Evolutionary conservation across 2,113 vertebrate species (phyloP).

Genomic region (Macquaria ambigua): DNA sequence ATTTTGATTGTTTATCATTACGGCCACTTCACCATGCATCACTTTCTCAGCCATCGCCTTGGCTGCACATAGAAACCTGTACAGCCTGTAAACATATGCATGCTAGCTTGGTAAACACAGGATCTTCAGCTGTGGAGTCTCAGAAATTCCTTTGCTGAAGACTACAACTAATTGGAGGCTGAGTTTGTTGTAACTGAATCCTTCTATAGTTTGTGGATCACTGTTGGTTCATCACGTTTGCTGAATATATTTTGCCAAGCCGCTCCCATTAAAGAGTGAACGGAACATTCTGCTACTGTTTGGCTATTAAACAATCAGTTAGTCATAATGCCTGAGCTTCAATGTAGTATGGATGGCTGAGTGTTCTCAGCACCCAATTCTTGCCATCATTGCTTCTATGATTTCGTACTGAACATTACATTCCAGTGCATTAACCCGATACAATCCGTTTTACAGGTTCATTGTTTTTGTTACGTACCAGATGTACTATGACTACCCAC

Average conservation of each 20-base stretch:
- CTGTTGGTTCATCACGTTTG: not conserved
- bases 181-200: not conserved
- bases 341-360: too few species aligned
- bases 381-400: not conserved
- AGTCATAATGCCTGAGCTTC: not conserved
- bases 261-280: too few species aligned
- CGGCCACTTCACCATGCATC: not conserved
- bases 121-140: not conserved
- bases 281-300: not conserved
- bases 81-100: not conserved
- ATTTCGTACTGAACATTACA: not conserved
- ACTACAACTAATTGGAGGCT: not conserved
- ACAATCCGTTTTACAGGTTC: constrained; percentile 81
- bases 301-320: not conserved
- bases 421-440: not conserved
- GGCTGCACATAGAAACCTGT: not conserved
- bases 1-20: not conserved
- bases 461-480: constrained; percentile 96
- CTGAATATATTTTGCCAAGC: too few species aligned
- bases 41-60: not conserved
- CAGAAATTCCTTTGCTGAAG: not conserved
- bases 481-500: constrained; percentile 92
- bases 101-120: not conserved
- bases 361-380: not conserved
- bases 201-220: too few species aligned